Percentiles rank a stretch among this genome's conserved stretches.
Evolutionary conservation across 2,797 vertebrate species (phyloP).

Genomic region (Crossoptilon crossoptilon): DNA sequence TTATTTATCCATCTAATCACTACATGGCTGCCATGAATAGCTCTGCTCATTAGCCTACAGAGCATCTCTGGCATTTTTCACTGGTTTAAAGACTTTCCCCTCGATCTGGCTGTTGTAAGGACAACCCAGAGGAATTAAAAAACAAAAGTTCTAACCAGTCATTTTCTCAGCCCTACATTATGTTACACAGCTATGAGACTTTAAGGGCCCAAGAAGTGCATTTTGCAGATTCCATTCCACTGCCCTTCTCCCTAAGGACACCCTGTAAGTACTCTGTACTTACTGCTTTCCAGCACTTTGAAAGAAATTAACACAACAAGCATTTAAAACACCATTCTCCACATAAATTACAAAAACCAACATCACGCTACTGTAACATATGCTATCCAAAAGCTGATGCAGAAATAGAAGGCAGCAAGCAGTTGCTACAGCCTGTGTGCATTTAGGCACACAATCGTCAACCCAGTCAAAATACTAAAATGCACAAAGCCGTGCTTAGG

Average conservation of each 20-base stretch:
- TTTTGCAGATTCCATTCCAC: neutral
- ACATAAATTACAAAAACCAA: accelerated
- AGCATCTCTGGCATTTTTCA: neutral
- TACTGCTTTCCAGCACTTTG: accelerated
- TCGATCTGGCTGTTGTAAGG: neutral
- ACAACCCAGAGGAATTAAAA: neutral
- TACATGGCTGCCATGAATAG: neutral
- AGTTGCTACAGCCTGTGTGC: accelerated
- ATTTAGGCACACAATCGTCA: accelerated
- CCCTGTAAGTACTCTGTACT: accelerated
- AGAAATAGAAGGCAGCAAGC: accelerated
- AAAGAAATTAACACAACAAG: neutral
- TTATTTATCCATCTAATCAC: neutral
- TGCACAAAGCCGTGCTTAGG: accelerated
- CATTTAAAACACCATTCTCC: neutral
- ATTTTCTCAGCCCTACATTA: neutral
- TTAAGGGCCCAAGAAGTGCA: neutral
- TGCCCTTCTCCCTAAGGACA: neutral
- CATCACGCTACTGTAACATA: accelerated
- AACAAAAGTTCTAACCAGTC: neutral
- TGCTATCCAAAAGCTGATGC: neutral
- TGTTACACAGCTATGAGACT: neutral
- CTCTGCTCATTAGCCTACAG: neutral
- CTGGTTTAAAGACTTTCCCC: neutral
- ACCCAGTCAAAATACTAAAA: neutral